Evolutionary conservation across 2,113 vertebrate species (phyloP), one percentile per base, ranked within the genome.

Genomic region (Nesogale talazaci): DNA sequence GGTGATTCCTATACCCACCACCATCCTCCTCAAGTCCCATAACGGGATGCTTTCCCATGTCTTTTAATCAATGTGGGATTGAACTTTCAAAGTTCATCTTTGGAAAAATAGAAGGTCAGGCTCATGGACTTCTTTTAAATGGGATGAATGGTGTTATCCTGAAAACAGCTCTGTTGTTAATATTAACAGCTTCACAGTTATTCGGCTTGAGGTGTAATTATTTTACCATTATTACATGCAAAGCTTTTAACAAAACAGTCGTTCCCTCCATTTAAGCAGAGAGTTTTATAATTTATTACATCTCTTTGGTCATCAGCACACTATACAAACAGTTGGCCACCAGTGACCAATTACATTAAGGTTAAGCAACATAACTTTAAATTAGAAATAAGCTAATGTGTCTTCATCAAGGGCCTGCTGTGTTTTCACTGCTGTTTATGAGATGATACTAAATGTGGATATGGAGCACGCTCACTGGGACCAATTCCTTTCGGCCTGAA

Each of bases 341-440:
- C 89, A 88, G 99, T 99, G 98, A 98, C 98, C 98, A 99, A 99
- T 99, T 99, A 99, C 98, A 97, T 96, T 96, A 97, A 98, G 97
- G 98, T 97, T 98, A 98, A 98, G 98, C 98, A 98, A 97, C 96
- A 97, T 98, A 98, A 98, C 97, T 97, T 97, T 96, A 97, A 97
- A 97, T 98, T 98, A 98, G 98, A 97, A 98, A 97, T 98, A 98
- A 98, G 97, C 97, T 98, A 98, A 98, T 98, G 97, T 96, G 93
- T 97, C 97, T 98, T 98, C 98, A 98, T 98, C 98, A 98, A 97
- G 97, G 97, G 95, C 97, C 97, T 97, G 97, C 98, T 97, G 96
- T 98, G 98, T 98, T 98, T 98, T 98, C 96, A 97, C 97, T 86
- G 95, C 98, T 98, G 98, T 98, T 98, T 98, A 98, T 98, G 97